Conservation (phyloP, 2,113 vertebrate genomes). For the Silurus glanis region DNA sequence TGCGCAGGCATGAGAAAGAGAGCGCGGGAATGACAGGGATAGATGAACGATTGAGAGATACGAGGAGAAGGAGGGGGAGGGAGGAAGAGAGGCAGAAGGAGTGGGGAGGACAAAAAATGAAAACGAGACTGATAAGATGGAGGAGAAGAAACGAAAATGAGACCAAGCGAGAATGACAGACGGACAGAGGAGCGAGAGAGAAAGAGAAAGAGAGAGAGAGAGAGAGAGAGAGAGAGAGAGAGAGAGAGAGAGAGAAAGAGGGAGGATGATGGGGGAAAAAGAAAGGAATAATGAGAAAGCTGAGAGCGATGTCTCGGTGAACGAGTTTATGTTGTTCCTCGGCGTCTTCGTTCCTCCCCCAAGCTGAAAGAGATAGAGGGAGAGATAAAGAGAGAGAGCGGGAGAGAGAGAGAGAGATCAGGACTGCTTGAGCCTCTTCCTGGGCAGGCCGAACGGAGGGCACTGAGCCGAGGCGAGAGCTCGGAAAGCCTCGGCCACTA, state of each 20-base stretch:
- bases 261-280: neutral
- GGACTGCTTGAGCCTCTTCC: conserved; percentile 98
- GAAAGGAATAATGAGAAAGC: neutral
- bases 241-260: neutral
- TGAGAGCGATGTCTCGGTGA: neutral
- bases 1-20: neutral
- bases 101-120: neutral
- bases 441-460: conserved; percentile 93
- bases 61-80: neutral
- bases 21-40: neutral
- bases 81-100: neutral
- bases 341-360: neutral
- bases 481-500: conserved; percentile 97
- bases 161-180: too few species aligned
- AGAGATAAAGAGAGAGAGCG: neutral
- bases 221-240: neutral
- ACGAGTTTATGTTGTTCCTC: neutral
- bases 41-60: neutral
- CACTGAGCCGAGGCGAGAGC: conserved; percentile 95
- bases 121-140: neutral
- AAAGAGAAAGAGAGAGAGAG: neutral
- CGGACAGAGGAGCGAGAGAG: neutral
- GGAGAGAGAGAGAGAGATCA: conserved; percentile 70
- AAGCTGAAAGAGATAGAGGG: neutral
- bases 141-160: neutral